A percentile compares a stretch with the other conserved stretches of the same genome.
Conservation (phyloP, 2,113 vertebrate genomes). For the Pheucticus melanocephalus region DNA sequence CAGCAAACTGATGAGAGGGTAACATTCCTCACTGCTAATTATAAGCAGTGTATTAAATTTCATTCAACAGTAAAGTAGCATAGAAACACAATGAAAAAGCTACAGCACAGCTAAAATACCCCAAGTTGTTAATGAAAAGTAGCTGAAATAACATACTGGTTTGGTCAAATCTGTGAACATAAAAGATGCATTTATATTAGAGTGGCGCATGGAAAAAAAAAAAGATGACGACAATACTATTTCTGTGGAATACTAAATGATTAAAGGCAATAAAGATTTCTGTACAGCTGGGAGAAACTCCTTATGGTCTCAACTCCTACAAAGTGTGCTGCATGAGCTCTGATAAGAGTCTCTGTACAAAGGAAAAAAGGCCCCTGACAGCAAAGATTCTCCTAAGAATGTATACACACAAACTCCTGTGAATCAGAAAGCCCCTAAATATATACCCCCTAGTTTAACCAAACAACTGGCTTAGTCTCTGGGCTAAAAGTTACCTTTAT, state of each 20-base stretch:
- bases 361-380: neutral
- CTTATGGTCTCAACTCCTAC: neutral
- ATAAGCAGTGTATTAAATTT: conserved; percentile 63
- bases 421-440: conserved; percentile 8
- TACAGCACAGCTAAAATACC: conserved; percentile 40
- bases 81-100: conserved; percentile 50
- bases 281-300: neutral
- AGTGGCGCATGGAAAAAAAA: neutral
- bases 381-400: conserved; percentile 5
- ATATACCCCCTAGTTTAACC: neutral
- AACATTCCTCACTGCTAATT: conserved; percentile 56
- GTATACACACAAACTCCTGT: neutral
- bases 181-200: conserved; percentile 49
- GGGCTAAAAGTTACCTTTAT: conserved; percentile 9
- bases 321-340: neutral
- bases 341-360: neutral
- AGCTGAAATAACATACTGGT: conserved; percentile 51
- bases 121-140: conserved; percentile 58
- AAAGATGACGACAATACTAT: conserved; percentile 12
- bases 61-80: conserved; percentile 43
- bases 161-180: conserved; percentile 29
- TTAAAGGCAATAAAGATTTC: conserved; percentile 5
- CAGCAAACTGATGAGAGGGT: conserved; percentile 54
- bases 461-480: neutral
- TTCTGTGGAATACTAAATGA: conserved; percentile 10